Evolutionary conservation across 2,797 vertebrate species (phyloP), one percentile per base, ranked within the genome.

Genomic region (Lemur catta): DNA sequence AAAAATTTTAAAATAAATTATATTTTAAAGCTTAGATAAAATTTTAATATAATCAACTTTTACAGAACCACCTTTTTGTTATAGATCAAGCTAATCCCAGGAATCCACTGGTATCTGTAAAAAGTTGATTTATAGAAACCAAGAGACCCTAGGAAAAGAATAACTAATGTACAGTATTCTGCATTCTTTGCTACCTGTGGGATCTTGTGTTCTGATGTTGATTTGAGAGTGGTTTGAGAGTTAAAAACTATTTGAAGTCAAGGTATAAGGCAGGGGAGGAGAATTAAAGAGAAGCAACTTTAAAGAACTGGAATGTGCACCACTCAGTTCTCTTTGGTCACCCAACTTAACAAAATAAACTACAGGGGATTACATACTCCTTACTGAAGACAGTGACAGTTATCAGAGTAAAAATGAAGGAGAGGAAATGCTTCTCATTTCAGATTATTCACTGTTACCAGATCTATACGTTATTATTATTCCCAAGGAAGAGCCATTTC

Each of bases 1-100:
- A 92, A 88, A 65, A 8, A 67, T 94, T 6, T 7, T 50, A 91
- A 93, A 90, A 38, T 46, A 87, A 46, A 76, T 75, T 63, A 15
- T 38, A 93, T 82, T 84, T 95, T 67, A 92, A 84, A 93, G 65
- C 26, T 88, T 81, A 22, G 7, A 22, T 79, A 94, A 63, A 95
- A 80, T 82, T 91, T 38, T 38, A 94, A 52, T 79, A 71, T 24
- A 69, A 87, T 35, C 48, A 88, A 78, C 9, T 91, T 91, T 24
- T n/a, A 92, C 3, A 87, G n/a, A 94, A 88, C 22, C 41, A 43
- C 22, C 50, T 72, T 94, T 94, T 72, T 24, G 33, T 94, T 84
- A 72, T 1, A 9, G 22, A 46, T 48, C 38, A 95, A 69, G n/a
- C 92, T 59, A 93, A 80, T 86, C 30, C 59, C 57, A 96, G 61